Conservation (phyloP, 2,888 invertebrate genomes). For the Brenthis daphne region DNA sequence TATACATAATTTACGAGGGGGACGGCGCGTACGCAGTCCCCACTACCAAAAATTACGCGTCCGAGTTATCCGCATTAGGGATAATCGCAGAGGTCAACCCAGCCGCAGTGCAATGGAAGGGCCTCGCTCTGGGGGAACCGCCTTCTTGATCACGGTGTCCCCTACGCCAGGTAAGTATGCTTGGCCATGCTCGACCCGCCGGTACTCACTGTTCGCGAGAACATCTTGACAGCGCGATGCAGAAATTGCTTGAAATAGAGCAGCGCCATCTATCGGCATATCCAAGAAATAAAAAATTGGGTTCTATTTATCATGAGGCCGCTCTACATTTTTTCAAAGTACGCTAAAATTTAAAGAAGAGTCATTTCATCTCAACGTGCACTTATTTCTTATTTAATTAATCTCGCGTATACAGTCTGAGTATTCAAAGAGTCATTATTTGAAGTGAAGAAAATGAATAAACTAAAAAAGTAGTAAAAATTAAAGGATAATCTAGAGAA, state of each 20-base stretch:
- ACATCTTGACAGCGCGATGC: constrained; percentile 32
- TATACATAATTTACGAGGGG: no score
- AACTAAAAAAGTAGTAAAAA: no score
- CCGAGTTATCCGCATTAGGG: constrained; percentile 59
- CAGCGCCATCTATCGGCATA: constrained; percentile 24
- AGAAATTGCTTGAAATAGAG: not conserved
- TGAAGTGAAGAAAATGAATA: no score
- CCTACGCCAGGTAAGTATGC: constrained; percentile 48
- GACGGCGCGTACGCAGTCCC: constrained; percentile 51
- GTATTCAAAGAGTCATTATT: no score
- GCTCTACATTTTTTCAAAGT: no score
- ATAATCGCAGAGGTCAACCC: constrained; percentile 60
- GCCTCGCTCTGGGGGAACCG: constrained; percentile 60
- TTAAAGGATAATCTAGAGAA: no score
- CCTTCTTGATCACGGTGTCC: constrained; percentile 57
- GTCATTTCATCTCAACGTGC: no score
- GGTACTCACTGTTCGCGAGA: constrained; percentile 12
- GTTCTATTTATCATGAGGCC: no score
- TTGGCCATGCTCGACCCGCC: not conserved
- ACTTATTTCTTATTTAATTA: no score
- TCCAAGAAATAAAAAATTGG: not conserved
- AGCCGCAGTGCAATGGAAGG: constrained; percentile 55
- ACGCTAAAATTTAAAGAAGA: no score
- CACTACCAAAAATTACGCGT: constrained; percentile 58
- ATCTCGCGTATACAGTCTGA: no score